Conservation (phyloP, 2,797 vertebrate genomes). For the Galagoides demidoff region DNA sequence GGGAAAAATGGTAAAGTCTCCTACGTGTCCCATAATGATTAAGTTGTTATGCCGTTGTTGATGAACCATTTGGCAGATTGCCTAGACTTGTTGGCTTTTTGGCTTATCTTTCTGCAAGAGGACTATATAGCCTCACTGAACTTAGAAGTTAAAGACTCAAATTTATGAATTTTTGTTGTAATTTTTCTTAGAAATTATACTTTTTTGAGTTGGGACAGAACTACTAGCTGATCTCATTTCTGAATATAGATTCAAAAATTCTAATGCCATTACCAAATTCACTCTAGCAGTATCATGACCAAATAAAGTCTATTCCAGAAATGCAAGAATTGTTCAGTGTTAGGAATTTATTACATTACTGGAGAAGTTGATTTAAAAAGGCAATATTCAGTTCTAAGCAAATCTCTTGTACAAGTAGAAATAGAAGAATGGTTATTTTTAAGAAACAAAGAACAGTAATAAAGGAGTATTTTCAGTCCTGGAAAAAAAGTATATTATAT, state of each 20-base stretch:
- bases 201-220: background rate
- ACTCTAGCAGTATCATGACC: background rate
- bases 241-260: background rate
- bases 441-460: background rate
- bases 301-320: background rate
- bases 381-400: background rate
- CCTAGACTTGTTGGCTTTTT: background rate
- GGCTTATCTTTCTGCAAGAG: background rate
- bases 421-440: background rate
- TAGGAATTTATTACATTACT: background rate
- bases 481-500: background rate
- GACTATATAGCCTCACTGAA: background rate
- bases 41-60: background rate
- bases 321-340: background rate
- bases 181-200: constrained; percentile 46
- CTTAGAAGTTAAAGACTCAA: constrained; percentile 24
- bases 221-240: background rate
- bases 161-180: background rate
- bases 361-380: constrained; percentile 17
- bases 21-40: background rate
- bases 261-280: background rate
- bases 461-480: background rate
- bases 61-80: background rate
- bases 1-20: background rate
- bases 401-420: constrained; percentile 4